phyloP scores from a whole-genome alignment of 2,797 vertebrate genomes.

The Notolepis coatsorum region DNA sequence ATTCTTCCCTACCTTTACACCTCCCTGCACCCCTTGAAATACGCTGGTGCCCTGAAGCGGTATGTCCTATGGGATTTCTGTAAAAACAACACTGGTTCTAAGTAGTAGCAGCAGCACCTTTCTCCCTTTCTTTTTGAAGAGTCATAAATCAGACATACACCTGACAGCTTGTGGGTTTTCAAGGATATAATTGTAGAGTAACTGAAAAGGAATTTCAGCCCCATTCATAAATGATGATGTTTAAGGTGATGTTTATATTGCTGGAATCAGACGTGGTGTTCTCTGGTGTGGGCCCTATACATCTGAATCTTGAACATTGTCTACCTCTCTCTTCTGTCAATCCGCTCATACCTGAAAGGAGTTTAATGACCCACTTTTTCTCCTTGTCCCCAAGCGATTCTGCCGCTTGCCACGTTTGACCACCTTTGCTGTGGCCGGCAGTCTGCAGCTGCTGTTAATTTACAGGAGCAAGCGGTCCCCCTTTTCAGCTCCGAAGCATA shows the following conservation, averaged over 20 bases:
- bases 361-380: slow-evolving; percentile 83
- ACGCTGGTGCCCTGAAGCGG: too few relatives aligned
- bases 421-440: slow-evolving; percentile 75
- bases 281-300: slow-evolving; percentile 43
- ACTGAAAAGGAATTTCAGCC: slow-evolving; percentile 62
- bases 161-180: slow-evolving; percentile 53
- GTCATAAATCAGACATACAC: slow-evolving; percentile 28
- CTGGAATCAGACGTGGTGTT: slow-evolving; percentile 50
- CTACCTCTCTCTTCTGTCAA: slow-evolving; percentile 51
- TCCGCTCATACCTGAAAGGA: slow-evolving; percentile 66
- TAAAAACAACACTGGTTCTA: too few relatives aligned
- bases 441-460: slow-evolving; percentile 82
- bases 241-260: slow-evolving; percentile 57
- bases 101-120: too few relatives aligned
- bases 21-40: too few relatives aligned
- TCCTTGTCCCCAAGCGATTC: slow-evolving; percentile 68
- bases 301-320: slow-evolving; percentile 54
- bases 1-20: too few relatives aligned
- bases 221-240: slow-evolving; percentile 49
- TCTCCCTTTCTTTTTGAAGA: neutral
- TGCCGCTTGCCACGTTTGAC: slow-evolving; percentile 77
- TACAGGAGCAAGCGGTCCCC: slow-evolving; percentile 64
- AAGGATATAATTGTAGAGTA: slow-evolving; percentile 62
- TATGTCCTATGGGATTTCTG: too few relatives aligned
- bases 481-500: slow-evolving; percentile 75